phyloP scores from a whole-genome alignment of 1,140 invertebrate genomes.

The Neodiprion fabricii region DNA sequence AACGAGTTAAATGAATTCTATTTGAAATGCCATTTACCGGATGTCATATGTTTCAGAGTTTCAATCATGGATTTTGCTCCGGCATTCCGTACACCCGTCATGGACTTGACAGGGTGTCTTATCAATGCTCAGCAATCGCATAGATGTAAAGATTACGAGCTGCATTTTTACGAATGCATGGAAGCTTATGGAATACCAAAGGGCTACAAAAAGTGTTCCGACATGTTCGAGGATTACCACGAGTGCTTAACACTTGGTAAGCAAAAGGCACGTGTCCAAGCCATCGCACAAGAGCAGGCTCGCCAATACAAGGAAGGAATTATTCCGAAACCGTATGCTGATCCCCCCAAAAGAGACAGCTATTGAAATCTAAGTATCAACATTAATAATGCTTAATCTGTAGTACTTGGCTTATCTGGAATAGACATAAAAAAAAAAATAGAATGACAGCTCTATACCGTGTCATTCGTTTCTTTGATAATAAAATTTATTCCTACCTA shows the following conservation, averaged over 20 bases:
- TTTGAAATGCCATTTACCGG: too few relatives aligned
- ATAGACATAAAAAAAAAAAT: neutral
- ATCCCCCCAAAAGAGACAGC: conserved; percentile 57
- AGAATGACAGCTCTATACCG: neutral
- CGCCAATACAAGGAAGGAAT: conserved; percentile 63
- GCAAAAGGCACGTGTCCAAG: conserved; percentile 59
- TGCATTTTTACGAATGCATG: conserved; percentile 72
- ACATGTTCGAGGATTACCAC: conserved; percentile 68
- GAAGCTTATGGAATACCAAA: conserved; percentile 75
- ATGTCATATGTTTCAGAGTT: neutral
- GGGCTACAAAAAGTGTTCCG: conserved; percentile 64
- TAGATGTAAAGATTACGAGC: conserved; percentile 70
- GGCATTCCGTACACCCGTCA: conserved; percentile 69
- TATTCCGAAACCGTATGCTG: conserved; percentile 50
- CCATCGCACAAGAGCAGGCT: conserved; percentile 64
- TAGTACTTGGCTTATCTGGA: neutral
- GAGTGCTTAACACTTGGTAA: conserved; percentile 70
- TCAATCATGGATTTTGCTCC: conserved; percentile 63
- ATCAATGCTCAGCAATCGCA: conserved; percentile 68
- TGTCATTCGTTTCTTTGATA: too few relatives aligned
- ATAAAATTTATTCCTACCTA: too few relatives aligned
- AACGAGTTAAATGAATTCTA: too few relatives aligned
- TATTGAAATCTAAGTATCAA: conserved; percentile 42
- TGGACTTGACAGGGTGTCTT: conserved; percentile 69
- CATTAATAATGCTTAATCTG: neutral